Percentiles rank a stretch among this genome's conserved stretches.
phyloP scores from a whole-genome alignment of 2,113 vertebrate species.

The Mobula birostris region DNA sequence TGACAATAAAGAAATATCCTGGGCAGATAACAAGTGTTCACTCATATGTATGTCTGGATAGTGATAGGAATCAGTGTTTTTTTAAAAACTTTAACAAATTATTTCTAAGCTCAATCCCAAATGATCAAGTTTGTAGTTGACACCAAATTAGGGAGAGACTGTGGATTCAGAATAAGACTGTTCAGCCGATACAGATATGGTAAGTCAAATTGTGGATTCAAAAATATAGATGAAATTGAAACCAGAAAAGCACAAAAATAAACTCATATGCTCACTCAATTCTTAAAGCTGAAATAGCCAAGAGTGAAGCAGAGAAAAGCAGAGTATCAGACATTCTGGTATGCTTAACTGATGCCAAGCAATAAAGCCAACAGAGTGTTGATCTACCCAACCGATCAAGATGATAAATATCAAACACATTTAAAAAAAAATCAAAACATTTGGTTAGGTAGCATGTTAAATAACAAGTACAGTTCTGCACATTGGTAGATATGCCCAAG shows the following conservation, averaged over 20 bases:
- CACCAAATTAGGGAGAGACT: background rate
- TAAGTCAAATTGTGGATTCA: background rate
- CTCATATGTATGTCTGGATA: background rate
- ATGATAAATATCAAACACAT: no score
- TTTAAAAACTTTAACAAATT: no score
- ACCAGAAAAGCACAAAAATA: background rate
- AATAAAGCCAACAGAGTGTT: background rate
- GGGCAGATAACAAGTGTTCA: background rate
- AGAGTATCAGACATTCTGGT: background rate
- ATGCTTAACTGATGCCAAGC: background rate
- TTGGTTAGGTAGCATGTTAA: background rate
- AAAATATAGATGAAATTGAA: background rate
- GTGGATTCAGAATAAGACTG: background rate
- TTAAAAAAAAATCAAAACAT: no score
- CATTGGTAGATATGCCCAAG: background rate
- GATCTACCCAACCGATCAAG: background rate
- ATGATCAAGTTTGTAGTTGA: background rate
- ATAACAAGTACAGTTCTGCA: background rate
- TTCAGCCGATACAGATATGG: background rate
- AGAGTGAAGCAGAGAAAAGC: no score
- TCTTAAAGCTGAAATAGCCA: background rate
- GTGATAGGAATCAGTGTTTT: background rate
- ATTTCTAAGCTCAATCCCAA: background rate
- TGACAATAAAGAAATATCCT: background rate
- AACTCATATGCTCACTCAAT: background rate